Evolutionary conservation across 2,888 invertebrate species (phyloP), one percentile per base, ranked within the genome.

Genomic region (Teleiodes luculella): DNA sequence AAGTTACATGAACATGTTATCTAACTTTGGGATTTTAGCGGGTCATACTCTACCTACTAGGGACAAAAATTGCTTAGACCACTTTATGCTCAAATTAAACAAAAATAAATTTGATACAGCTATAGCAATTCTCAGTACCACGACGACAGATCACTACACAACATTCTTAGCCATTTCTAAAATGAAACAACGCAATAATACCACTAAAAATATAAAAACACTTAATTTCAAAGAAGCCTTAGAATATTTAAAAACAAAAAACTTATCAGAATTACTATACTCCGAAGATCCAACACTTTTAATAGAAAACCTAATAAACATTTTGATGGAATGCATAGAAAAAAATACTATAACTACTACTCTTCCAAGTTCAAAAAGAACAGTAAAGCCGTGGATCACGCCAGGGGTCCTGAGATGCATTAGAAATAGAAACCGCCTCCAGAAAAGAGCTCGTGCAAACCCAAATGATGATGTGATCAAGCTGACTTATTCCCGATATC

Each of bases 21-120:
- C 49, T 3, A 6, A 14, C 11, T 49, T 30, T 24, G 47, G 47
- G 5, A 33, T 47, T 1, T 16, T 47, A 7, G 18, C 47, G 1
- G 47, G 31, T 11, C 47, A 47, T 10, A 47, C 33, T 5, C 2
- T 47, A 11, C 47, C 33, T 2, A 47, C 47, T 16, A 47, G 47
- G 18, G 33, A 18, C 31, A n/a, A 31, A 11, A 47, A 31, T 13
- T 47, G 47, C 13, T 13, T 37, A 14, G 36, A 50, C n/a, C 49
- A 37, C 2, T 33, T 52, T 33, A 52, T 43, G 33, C 14, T 52
- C 13, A 43, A 41, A 43, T 43, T 45, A 31, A 47, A 33, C 18
- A 47, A 31, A 31, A 47, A 3, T 4, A 47, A 47, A 18, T 2
- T 8, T n/a, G 3, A 5, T 8, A 16, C 47, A 18, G 2, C 10